Evolutionary conservation across 92 coral and sea anemone genomes (phyloP).

Genomic region (Chrysogorgia sp.): DNA sequence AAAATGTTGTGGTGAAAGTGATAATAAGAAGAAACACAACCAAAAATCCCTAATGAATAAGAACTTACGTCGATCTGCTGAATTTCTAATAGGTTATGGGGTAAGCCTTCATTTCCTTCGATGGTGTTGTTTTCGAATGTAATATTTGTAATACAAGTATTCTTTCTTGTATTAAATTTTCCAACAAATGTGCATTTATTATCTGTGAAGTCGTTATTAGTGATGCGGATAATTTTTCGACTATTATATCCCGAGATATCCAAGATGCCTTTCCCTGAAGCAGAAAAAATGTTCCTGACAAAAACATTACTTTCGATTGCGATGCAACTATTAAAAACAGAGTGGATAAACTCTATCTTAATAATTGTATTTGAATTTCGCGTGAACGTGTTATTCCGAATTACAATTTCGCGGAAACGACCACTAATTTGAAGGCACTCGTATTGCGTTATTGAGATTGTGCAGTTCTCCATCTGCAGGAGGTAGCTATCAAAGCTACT

Average conservation of each 20-base stretch:
- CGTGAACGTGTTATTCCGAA: background rate
- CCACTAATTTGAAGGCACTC: too few relatives aligned
- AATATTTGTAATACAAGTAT: background rate
- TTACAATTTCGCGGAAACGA: background rate
- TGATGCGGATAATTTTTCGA: background rate
- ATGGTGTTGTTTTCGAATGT: constrained; percentile 53
- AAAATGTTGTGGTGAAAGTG: constrained; percentile 50
- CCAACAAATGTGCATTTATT: constrained; percentile 44
- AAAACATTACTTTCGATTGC: constrained; percentile 46
- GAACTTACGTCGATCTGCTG: background rate
- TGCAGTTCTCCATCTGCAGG: too few relatives aligned
- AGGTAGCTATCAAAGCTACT: too few relatives aligned
- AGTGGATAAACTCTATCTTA: background rate
- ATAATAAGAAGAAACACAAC: constrained; percentile 30
- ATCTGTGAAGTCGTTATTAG: constrained; percentile 42
- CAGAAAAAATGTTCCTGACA: constrained; percentile 28
- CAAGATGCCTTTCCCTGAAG: constrained; percentile 33
- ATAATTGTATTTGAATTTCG: background rate
- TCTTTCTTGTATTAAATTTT: background rate
- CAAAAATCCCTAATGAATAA: constrained; percentile 22
- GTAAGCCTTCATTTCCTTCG: constrained; percentile 9
- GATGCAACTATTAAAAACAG: background rate
- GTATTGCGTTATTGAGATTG: too few relatives aligned
- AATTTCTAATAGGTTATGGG: background rate
- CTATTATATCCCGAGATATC: constrained; percentile 47